Conservation (phyloP, 2,113 vertebrate species). For the Phrynosoma platyrhinos region DNA sequence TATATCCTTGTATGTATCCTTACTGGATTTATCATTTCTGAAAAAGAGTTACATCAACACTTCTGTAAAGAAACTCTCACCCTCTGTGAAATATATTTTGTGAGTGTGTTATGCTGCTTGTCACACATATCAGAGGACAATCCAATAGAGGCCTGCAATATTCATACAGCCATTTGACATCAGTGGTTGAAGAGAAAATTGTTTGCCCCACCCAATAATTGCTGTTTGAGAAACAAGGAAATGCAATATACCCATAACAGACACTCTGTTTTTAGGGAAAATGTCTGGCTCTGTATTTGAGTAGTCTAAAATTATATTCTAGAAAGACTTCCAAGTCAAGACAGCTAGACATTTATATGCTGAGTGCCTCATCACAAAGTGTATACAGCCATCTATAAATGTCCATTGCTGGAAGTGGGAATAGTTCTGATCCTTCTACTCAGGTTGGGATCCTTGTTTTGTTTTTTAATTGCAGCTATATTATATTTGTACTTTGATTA, state of each 20-base stretch:
- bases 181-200: neutral
- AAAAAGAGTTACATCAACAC: neutral
- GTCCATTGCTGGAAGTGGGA: neutral
- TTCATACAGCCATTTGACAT: neutral
- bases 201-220: neutral
- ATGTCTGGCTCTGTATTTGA: neutral
- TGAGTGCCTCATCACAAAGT: neutral
- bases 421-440: constrained; percentile 2
- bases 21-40: neutral
- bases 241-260: neutral
- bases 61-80: neutral
- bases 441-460: neutral
- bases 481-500: neutral
- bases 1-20: neutral
- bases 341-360: neutral
- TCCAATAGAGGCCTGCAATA: neutral
- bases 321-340: neutral
- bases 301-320: neutral
- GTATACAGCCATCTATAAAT: neutral
- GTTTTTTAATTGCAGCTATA: neutral
- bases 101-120: neutral
- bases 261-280: neutral
- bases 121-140: neutral
- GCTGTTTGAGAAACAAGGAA: neutral
- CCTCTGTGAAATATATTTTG: neutral